Evolutionary conservation across 2,797 vertebrate genomes (phyloP).

Genomic region (Natrix natrix): DNA sequence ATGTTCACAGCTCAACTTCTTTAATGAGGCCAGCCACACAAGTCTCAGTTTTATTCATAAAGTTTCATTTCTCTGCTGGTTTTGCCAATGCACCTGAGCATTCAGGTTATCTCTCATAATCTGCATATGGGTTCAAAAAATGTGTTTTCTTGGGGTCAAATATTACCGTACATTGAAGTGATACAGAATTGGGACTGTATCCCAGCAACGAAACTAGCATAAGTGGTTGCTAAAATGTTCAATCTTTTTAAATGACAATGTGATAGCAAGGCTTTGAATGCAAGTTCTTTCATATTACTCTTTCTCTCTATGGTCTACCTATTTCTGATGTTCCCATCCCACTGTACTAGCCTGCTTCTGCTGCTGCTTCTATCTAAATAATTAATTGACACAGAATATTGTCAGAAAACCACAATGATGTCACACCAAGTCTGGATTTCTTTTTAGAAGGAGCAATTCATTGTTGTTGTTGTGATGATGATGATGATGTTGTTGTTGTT

Average conservation of each 20-base stretch:
- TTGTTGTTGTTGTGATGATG: too few species aligned
- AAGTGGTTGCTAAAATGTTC: neutral
- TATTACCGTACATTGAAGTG: neutral
- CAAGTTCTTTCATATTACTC: neutral
- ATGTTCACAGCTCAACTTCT: neutral
- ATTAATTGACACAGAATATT: neutral
- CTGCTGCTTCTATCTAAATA: neutral
- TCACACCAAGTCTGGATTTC: neutral
- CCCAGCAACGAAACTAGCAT: neutral
- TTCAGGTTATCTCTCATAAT: neutral
- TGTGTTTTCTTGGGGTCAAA: neutral
- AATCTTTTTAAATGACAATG: neutral
- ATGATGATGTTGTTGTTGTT: too few species aligned
- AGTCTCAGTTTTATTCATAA: neutral
- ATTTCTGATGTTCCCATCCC: neutral
- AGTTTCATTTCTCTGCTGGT: neutral
- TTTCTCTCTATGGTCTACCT: neutral
- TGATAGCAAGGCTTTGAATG: neutral
- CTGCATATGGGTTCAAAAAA: neutral
- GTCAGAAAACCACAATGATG: neutral
- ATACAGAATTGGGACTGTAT: neutral
- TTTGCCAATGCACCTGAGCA: neutral
- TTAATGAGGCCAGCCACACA: neutral
- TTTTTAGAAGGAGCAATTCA: neutral
- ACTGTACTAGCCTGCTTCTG: neutral